Evolutionary conservation across 1,140 invertebrate species (phyloP).

Genomic region (Homalodisca vitripennis): DNA sequence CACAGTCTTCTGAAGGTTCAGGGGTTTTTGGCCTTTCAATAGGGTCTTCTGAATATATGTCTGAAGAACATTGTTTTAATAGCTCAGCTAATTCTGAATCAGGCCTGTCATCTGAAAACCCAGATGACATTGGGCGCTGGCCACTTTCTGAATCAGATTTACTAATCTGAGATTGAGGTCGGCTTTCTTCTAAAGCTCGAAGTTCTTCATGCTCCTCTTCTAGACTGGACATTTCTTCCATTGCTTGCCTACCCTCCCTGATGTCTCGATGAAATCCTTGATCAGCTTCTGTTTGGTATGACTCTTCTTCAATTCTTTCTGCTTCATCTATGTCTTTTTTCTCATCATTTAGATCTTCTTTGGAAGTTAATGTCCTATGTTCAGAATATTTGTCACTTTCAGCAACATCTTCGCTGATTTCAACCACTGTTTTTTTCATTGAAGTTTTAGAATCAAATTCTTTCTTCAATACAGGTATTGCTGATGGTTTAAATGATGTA

Average conservation of each 20-base stretch:
- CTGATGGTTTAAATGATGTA: constrained; percentile 47
- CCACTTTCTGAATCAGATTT: constrained; percentile 48
- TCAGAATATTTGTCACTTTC: constrained; percentile 48
- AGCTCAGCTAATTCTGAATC: constrained; percentile 50
- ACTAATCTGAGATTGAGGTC: constrained; percentile 47
- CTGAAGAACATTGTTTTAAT: constrained; percentile 46
- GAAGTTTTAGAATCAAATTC: neutral
- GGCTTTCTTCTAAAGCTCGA: constrained; percentile 43
- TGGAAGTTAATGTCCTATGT: constrained; percentile 46
- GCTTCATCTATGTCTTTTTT: constrained; percentile 50
- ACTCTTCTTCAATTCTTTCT: constrained; percentile 46
- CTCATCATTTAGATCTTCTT: constrained; percentile 50
- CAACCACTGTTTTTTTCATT: constrained; percentile 30
- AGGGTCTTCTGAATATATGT: constrained; percentile 48
- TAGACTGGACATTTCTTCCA: constrained; percentile 40
- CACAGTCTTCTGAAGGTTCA: constrained; percentile 49
- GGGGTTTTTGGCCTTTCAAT: constrained; percentile 54
- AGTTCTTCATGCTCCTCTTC: constrained; percentile 39
- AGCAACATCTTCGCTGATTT: constrained; percentile 41
- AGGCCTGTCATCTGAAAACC: constrained; percentile 48
- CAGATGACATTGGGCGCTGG: constrained; percentile 44
- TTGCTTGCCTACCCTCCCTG: constrained; percentile 42
- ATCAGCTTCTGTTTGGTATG: constrained; percentile 49
- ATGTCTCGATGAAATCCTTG: constrained; percentile 47
- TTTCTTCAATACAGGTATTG: constrained; percentile 40